Conservation (phyloP, 2,888 invertebrate species). For the Dioctria linearis region DNA sequence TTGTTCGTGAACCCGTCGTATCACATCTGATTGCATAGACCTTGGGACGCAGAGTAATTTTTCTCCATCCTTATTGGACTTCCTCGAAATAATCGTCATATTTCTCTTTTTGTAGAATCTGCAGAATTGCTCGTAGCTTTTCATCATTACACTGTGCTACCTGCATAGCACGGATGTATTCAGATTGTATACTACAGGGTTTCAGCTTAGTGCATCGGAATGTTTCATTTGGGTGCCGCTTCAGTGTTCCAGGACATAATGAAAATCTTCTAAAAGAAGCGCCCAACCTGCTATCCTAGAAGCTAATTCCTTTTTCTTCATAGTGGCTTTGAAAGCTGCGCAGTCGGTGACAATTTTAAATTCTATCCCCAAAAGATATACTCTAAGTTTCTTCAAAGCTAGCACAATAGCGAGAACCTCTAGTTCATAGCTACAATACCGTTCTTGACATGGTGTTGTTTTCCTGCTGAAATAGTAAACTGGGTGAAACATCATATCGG, state of each 20-base stretch:
- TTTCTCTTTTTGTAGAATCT: slow-evolving; percentile 29
- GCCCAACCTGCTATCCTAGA: neutral
- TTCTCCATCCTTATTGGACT: neutral
- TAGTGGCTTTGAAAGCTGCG: slow-evolving; percentile 62
- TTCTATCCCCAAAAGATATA: slow-evolving; percentile 62
- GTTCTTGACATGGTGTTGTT: slow-evolving; percentile 58
- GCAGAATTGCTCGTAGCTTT: too few species aligned
- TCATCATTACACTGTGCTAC: too few species aligned
- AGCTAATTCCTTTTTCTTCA: slow-evolving; percentile 62
- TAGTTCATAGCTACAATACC: slow-evolving; percentile 63
- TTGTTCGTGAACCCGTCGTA: neutral
- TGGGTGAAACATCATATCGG: slow-evolving; percentile 44
- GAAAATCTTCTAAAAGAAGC: too few species aligned
- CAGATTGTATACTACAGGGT: too few species aligned
- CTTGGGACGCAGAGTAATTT: too few species aligned
- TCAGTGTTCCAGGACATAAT: too few species aligned
- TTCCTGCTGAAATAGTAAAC: slow-evolving; percentile 56
- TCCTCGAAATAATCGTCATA: slow-evolving; percentile 50
- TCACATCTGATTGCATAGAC: neutral
- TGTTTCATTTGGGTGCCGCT: too few species aligned
- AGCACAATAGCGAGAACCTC: slow-evolving; percentile 57
- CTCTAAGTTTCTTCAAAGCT: slow-evolving; percentile 59
- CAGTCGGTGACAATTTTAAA: slow-evolving; percentile 65
- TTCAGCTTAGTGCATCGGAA: too few species aligned
- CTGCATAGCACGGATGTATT: too few species aligned